Conservation (phyloP, 1,140 invertebrate species). For the Contarinia nasturtii region DNA sequence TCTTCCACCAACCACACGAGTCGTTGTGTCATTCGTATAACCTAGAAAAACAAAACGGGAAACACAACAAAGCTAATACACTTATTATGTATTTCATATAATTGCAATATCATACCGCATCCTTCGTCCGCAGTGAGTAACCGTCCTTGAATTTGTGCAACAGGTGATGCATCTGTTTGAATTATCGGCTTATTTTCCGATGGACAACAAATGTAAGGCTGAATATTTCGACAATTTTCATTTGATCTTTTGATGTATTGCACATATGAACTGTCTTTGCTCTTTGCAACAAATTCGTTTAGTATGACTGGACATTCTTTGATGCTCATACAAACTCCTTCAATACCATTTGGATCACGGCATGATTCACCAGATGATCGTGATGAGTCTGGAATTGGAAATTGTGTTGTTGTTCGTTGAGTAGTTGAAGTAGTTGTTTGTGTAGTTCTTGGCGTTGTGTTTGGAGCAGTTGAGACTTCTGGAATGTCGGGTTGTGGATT, state of each 20-base stretch:
- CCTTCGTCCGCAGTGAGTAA: background rate
- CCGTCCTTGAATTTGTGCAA: background rate
- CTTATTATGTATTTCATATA: constrained; percentile 5
- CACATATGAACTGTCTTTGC: constrained; percentile 9
- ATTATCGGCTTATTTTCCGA: constrained; percentile 2
- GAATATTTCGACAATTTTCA: constrained; percentile 1
- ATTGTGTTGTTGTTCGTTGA: background rate
- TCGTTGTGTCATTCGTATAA: constrained; percentile 10
- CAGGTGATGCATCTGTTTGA: background rate
- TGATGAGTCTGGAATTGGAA: background rate
- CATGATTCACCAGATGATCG: constrained; percentile 6
- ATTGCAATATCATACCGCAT: background rate
- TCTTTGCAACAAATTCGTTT: constrained; percentile 9
- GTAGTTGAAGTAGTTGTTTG: constrained; percentile 3
- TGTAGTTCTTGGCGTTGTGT: constrained; percentile 6
- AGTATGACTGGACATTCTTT: background rate
- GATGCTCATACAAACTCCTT: constrained; percentile 15
- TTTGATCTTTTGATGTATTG: constrained; percentile 2
- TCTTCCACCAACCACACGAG: constrained; percentile 24
- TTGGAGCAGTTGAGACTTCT: background rate
- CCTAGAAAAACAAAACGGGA: constrained; percentile 22
- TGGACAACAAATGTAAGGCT: constrained; percentile 12
- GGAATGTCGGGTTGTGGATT: constrained; percentile 8
- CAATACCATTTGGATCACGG: constrained; percentile 10
- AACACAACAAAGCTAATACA: constrained; percentile 11